A percentile compares a stretch with the other conserved stretches of the same genome.
Conservation (phyloP, 2,113 vertebrate species). For the Felis chaus region DNA sequence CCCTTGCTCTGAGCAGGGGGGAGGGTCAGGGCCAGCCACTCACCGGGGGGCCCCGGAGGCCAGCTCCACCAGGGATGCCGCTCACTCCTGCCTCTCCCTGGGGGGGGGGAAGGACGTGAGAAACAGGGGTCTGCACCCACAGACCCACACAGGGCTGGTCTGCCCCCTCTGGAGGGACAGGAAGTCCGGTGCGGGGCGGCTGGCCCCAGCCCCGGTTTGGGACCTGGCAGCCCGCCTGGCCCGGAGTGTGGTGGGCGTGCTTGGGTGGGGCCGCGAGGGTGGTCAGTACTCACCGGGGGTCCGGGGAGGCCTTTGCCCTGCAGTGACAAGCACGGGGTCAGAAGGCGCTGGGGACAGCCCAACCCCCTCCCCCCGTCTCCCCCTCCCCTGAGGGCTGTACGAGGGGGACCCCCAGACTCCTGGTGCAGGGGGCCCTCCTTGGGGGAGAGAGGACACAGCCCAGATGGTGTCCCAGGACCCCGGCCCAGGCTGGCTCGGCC, state of each 20-base stretch:
- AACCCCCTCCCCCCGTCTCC: fast-evolving
- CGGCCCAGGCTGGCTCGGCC: neutral
- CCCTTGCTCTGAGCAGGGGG: neutral
- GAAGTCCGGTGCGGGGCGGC: neutral
- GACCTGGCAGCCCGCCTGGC: neutral
- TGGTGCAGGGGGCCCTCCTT: no score
- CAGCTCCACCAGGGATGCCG: conserved; percentile 91
- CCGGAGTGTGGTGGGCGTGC: fast-evolving
- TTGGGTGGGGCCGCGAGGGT: fast-evolving
- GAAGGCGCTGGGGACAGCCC: neutral
- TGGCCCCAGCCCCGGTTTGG: neutral
- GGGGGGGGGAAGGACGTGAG: neutral
- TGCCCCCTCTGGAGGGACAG: neutral
- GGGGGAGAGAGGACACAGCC: neutral
- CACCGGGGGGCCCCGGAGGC: conserved; percentile 92
- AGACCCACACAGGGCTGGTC: neutral
- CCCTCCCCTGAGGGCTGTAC: no score
- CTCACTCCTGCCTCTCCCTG: conserved; percentile 95
- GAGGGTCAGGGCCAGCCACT: conserved; percentile 76
- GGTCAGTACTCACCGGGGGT: conserved; percentile 91
- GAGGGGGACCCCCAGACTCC: neutral
- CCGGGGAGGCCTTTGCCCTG: conserved; percentile 97
- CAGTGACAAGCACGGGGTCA: conserved; percentile 79
- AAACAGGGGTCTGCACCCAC: neutral
- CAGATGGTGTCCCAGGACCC: neutral